Conservation (phyloP, 2,113 vertebrate species). For the Tauraco erythrolophus region DNA sequence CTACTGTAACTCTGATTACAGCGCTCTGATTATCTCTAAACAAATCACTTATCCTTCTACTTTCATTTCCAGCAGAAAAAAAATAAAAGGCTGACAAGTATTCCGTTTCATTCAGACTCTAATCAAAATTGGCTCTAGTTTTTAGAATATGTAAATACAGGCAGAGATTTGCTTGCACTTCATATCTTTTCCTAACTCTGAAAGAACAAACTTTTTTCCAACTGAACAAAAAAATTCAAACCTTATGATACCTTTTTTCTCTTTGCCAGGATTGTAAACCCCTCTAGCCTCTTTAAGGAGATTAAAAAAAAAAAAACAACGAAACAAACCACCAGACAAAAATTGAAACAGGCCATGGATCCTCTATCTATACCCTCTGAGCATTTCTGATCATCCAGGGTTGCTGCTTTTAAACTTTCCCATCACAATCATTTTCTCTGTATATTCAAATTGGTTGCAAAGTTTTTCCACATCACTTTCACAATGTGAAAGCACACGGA, state of each 20-base stretch:
- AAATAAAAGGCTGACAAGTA: neutral
- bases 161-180: neutral
- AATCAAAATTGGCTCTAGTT: neutral
- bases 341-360: neutral
- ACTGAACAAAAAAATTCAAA: neutral
- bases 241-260: neutral
- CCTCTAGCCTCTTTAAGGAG: neutral
- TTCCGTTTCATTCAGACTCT: neutral
- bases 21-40: neutral
- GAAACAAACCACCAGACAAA: neutral
- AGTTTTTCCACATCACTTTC: conserved; percentile 37
- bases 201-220: conserved; percentile 3
- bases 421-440: neutral
- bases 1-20: neutral
- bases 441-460: neutral
- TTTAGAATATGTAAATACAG: conserved; percentile 11
- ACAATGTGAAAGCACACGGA: neutral
- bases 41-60: neutral
- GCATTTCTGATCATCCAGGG: neutral
- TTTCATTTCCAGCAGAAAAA: neutral
- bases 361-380: neutral
- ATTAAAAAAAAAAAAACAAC: neutral
- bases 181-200: neutral
- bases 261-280: neutral
- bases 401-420: neutral